Conservation (phyloP, 2,113 vertebrate species). For the Oryzias celebensis region DNA sequence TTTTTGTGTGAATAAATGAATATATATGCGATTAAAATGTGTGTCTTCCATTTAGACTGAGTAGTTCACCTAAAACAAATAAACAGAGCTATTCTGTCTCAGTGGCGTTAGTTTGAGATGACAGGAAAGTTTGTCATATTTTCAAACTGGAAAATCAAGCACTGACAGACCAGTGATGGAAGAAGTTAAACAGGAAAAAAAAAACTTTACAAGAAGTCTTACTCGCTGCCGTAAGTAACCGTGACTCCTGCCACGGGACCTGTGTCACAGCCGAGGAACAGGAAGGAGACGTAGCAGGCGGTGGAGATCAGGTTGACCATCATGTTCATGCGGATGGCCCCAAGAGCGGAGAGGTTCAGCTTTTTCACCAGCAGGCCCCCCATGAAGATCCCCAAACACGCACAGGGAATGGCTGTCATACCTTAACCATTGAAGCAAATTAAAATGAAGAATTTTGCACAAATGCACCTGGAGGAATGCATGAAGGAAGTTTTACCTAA, state of each 20-base stretch:
- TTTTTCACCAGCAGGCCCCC: slow-evolving; percentile 96
- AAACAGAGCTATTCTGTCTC: no score
- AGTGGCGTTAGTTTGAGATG: no score
- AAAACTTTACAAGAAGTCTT: slow-evolving; percentile 55
- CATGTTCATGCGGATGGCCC: slow-evolving; percentile 97
- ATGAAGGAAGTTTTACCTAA: slow-evolving; percentile 76
- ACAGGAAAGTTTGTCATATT: no score
- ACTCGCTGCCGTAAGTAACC: slow-evolving; percentile 89
- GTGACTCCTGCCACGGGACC: slow-evolving; percentile 95
- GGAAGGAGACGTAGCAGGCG: slow-evolving; percentile 94
- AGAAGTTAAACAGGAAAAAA: no score
- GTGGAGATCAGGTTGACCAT: slow-evolving; percentile 96
- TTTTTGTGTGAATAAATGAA: no score
- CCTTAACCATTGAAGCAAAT: slow-evolving; percentile 66
- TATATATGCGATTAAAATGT: no score
- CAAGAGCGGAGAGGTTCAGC: slow-evolving; percentile 92
- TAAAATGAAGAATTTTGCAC: background rate
- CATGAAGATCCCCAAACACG: slow-evolving; percentile 96
- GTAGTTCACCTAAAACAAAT: no score
- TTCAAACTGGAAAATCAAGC: no score
- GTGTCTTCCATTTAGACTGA: no score
- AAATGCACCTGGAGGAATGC: background rate
- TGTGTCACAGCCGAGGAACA: slow-evolving; percentile 96
- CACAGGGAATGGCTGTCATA: slow-evolving; percentile 97
- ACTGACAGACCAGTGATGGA: no score